Percentiles rank a stretch among this genome's conserved stretches.
These are phyloP conservation scores for Heteromurus nitidus DNA, from an alignment of 2,888 invertebrate species.

Conservation along the genomic window DNA sequence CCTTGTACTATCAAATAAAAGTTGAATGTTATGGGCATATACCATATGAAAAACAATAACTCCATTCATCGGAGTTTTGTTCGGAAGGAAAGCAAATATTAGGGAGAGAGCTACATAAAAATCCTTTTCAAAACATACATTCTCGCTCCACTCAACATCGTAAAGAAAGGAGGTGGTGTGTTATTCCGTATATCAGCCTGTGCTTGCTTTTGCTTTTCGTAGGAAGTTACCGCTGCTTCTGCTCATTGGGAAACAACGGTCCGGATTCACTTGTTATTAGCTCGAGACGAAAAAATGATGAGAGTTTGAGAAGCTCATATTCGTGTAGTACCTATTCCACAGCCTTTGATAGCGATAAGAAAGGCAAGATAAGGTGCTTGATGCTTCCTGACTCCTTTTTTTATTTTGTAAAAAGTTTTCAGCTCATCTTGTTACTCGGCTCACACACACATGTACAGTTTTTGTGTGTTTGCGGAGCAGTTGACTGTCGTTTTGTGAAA, in stretches of 20 bases:
- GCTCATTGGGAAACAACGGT: conserved; percentile 17
- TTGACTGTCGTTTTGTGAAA: too few relatives aligned
- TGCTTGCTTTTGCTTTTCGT: too few relatives aligned
- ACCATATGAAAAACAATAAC: conserved; percentile 41
- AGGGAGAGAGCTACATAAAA: conserved; percentile 31
- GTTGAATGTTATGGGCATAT: conserved; percentile 18
- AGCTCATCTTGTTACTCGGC: conserved; percentile 2
- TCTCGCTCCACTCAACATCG: too few relatives aligned
- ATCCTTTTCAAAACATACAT: conserved; percentile 42
- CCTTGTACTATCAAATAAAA: conserved; percentile 14
- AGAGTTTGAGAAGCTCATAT: neutral
- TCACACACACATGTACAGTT: too few relatives aligned
- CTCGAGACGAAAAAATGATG: too few relatives aligned
- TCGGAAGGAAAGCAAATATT: conserved; percentile 15
- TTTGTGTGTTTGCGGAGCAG: neutral
- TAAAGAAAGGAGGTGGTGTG: too few relatives aligned
- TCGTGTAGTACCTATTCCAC: too few relatives aligned
- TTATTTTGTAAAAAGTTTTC: neutral
- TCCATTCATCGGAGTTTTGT: conserved; percentile 12
- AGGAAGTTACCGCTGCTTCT: too few relatives aligned
- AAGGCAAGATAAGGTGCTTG: too few relatives aligned
- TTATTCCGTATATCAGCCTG: too few relatives aligned
- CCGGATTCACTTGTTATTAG: conserved; percentile 16
- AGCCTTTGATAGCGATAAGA: too few relatives aligned
- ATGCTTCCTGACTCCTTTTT: too few relatives aligned